These are phyloP conservation scores for Sicus ferrugineus DNA, from an alignment of 2,888 invertebrate genomes.

Conservation along the genomic window DNA sequence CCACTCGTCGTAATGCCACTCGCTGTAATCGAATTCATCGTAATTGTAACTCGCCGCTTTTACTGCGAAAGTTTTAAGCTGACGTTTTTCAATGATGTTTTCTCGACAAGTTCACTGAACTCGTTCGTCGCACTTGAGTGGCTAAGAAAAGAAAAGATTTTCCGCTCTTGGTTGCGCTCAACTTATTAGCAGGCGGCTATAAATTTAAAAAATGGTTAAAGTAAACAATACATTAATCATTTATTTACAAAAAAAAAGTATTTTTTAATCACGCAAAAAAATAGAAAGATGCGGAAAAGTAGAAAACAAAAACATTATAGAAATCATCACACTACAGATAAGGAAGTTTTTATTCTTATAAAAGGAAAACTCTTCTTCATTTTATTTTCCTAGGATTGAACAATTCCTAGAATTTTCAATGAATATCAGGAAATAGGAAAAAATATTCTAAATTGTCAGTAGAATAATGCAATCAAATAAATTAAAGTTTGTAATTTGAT, in stretches of 20 bases:
- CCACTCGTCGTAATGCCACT: too few species aligned
- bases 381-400: too few species aligned
- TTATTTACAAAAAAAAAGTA: neutral
- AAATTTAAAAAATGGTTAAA: neutral
- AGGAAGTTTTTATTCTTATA: too few species aligned
- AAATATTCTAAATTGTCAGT: too few species aligned
- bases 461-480: too few species aligned
- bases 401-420: too few species aligned
- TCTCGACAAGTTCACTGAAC: neutral
- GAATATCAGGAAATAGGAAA: too few species aligned
- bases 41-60: too few species aligned
- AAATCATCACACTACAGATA: too few species aligned
- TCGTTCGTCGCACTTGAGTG: neutral
- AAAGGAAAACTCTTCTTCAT: too few species aligned
- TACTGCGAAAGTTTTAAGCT: neutral
- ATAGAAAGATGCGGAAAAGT: neutral
- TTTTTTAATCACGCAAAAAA: neutral
- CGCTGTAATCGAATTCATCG: too few species aligned
- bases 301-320: neutral
- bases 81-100: neutral
- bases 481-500: too few species aligned
- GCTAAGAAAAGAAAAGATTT: slow-evolving; percentile 1
- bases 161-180: neutral
- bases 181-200: neutral
- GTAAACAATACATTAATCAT: slow-evolving; percentile 12